Evolutionary conservation across 1,140 invertebrate species (phyloP), one percentile per base, ranked within the genome.

Genomic region (Pseudachorutes palmiensis): DNA sequence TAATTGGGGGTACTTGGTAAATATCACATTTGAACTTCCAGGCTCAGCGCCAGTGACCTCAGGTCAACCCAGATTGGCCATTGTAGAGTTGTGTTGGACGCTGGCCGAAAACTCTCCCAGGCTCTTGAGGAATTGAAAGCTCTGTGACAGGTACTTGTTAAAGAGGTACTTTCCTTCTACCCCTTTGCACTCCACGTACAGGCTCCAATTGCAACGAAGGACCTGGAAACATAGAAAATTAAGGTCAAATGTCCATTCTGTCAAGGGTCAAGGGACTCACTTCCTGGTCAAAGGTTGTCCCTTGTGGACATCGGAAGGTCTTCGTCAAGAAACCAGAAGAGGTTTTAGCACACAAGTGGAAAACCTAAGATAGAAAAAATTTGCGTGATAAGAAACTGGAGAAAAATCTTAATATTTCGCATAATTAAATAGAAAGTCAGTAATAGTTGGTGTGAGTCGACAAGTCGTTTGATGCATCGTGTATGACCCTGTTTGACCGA

Each of bases 121-220:
- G 0, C 89, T 89, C 77, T 92, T 92, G 87, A 93, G 92, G 3
- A 92, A 81, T 76, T 92, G 90, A 77, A 92, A 93, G 78, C 90
- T 92, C 78, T 92, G 91, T 36, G 90, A 92, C 55, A 93, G 87
- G 0, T 90, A 90, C 55, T 92, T 90, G 75, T 93, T 93, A 2
- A 89, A 91, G 73, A 92, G 89, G 77, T 92, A 92, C 36, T 91
- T 79, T 61, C 82, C 83, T 70, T 83, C 85, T 0, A 89, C 90
- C 33, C 84, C 83, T 78, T 89, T 88, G 77, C 91, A 93, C 75
- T 92, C 90, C 0, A 92, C 89, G 78, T 91, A 92, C 79, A 92
- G 91, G 88, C 89, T 92, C 89, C 90, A 92, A 76, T 93, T 92
- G 78, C 91, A 93, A 76, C 91, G 91, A 0, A 93, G 80, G 62